Conservation (phyloP, 1,140 invertebrate species). For the Nylanderia fulva region DNA sequence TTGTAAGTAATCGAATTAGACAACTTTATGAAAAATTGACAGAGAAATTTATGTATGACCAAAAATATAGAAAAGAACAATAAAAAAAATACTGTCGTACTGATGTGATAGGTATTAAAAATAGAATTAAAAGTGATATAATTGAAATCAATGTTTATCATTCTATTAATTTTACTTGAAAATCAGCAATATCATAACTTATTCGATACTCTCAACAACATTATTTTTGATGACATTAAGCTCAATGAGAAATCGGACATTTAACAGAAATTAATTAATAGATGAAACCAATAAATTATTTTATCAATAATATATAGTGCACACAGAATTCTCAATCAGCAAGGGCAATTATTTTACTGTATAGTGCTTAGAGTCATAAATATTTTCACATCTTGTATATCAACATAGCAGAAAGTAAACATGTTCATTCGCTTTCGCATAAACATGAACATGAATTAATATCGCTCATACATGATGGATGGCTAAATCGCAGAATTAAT, state of each 20-base stretch:
- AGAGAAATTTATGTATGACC: neutral
- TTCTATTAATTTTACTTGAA: neutral
- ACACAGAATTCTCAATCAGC: neutral
- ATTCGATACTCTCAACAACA: neutral
- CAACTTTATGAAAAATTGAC: constrained; percentile 11
- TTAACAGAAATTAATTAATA: neutral
- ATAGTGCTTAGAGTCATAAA: neutral
- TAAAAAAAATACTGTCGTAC: neutral
- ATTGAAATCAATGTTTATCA: neutral
- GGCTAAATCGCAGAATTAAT: constrained; percentile 48
- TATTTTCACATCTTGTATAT: constrained; percentile 17
- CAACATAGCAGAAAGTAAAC: constrained; percentile 33
- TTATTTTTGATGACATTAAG: neutral
- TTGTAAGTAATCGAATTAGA: neutral
- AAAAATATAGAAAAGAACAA: neutral
- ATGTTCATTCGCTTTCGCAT: neutral
- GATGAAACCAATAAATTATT: constrained; percentile 17
- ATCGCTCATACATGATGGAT: constrained; percentile 28
- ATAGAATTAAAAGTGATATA: no score
- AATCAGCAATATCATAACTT: neutral
- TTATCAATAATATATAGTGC: neutral
- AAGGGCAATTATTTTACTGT: constrained; percentile 13
- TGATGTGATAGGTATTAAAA: neutral
- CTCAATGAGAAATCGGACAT: neutral
- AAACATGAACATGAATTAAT: constrained; percentile 35